Evolutionary conservation across 2,888 invertebrate species (phyloP).

Genomic region (Lamproptera curius): DNA sequence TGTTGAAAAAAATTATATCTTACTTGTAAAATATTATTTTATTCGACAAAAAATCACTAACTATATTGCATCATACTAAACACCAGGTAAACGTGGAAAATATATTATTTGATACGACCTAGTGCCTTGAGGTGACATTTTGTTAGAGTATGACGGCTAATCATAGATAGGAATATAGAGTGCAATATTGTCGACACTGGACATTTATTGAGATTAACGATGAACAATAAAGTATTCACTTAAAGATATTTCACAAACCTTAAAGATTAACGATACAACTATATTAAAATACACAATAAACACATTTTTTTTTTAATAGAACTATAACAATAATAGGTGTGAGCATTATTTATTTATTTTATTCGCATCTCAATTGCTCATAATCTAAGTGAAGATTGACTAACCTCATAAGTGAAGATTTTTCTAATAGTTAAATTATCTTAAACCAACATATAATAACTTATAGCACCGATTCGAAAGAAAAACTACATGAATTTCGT

Average conservation of each 20-base stretch:
- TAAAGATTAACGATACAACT: not conserved
- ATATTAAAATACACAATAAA: not conserved
- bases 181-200: slow-evolving; percentile 60
- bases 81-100: slow-evolving; percentile 25
- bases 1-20: slow-evolving; percentile 27
- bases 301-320: too few relatives aligned
- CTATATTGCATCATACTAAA: not conserved
- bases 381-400: too few relatives aligned
- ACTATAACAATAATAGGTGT: too few relatives aligned
- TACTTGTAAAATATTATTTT: slow-evolving; percentile 48
- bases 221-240: not conserved
- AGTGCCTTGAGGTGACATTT: slow-evolving; percentile 15
- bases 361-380: too few relatives aligned
- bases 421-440: too few relatives aligned
- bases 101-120: slow-evolving; percentile 18
- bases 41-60: slow-evolving; percentile 44
- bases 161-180: slow-evolving; percentile 50
- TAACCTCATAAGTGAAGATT: too few relatives aligned
- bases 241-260: not conserved
- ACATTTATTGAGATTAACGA: slow-evolving; percentile 29
- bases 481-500: not conserved
- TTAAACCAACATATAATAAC: too few relatives aligned
- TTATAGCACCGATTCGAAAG: slow-evolving; percentile 2
- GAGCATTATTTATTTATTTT: too few relatives aligned
- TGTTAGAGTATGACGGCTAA: slow-evolving; percentile 19